phyloP scores from a whole-genome alignment of 2,888 invertebrate species.

The Eupithecia tripunctaria region DNA sequence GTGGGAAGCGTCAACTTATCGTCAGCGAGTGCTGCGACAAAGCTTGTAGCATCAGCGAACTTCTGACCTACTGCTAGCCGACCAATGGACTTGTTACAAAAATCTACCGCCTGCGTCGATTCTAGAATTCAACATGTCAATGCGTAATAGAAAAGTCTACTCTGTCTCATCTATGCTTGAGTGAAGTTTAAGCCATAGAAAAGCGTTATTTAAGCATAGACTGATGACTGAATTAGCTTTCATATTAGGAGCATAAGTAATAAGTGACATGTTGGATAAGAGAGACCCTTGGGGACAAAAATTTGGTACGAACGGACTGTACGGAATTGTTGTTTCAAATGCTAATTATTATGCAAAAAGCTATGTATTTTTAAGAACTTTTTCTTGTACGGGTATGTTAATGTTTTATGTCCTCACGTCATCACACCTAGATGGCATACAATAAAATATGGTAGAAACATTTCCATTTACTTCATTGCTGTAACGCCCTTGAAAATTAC shows the following conservation, averaged over 20 bases:
- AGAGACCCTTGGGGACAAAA: background rate
- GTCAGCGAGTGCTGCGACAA: conserved; percentile 71
- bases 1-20: conserved; percentile 62
- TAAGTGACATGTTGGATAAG: background rate
- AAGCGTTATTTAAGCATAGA: too few relatives aligned
- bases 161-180: too few relatives aligned
- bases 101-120: background rate
- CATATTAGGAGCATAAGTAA: background rate
- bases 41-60: conserved; percentile 60
- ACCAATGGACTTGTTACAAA: background rate
- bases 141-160: background rate
- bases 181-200: too few relatives aligned
- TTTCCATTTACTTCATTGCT: background rate
- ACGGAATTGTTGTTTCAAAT: background rate
- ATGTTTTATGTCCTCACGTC: background rate
- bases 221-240: too few relatives aligned
- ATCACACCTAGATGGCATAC: background rate
- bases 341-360: background rate
- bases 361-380: background rate
- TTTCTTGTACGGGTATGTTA: background rate
- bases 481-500: background rate
- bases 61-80: conserved; percentile 60
- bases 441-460: conserved; percentile 7
- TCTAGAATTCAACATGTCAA: background rate
- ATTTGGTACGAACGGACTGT: background rate